Evolutionary conservation across 2,113 vertebrate genomes (phyloP).

Genomic region (Toxotes chatareus): DNA sequence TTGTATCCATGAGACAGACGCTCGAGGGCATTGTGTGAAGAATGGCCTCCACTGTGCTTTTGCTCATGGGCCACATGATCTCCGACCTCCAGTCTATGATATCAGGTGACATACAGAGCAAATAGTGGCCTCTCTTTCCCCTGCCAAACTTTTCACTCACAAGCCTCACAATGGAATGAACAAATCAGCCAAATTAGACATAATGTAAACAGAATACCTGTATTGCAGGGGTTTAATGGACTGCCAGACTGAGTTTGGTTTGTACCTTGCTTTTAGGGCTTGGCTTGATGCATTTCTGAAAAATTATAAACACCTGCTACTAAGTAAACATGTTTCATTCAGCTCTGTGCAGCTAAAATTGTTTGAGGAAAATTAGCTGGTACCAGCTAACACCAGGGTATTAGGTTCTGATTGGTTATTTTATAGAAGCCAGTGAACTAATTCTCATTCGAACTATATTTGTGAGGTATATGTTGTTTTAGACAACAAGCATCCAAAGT

Average conservation of each 20-base stretch:
- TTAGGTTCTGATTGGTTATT: background rate
- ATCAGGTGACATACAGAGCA: slow-evolving; percentile 85
- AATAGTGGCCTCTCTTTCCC: slow-evolving; percentile 35
- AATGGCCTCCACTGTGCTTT: slow-evolving; percentile 96
- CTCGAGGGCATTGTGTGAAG: slow-evolving; percentile 92
- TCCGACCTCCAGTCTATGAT: slow-evolving; percentile 93
- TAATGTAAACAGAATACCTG: background rate
- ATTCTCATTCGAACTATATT: background rate
- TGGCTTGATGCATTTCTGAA: background rate
- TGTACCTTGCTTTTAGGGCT: background rate
- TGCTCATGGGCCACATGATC: slow-evolving; percentile 92
- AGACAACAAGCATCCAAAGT: background rate
- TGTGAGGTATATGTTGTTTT: background rate
- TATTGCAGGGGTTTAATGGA: background rate
- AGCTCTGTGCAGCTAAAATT: background rate
- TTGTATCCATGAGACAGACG: slow-evolving; percentile 94
- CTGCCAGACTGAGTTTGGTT: background rate
- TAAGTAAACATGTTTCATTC: slow-evolving; percentile 3
- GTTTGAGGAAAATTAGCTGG: too few relatives aligned
- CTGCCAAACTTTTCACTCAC: slow-evolving; percentile 31
- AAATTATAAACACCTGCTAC: background rate
- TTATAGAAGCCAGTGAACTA: background rate
- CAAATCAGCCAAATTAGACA: slow-evolving; percentile 9
- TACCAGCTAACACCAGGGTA: too few relatives aligned
- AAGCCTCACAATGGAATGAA: background rate